A percentile compares a stretch with the other conserved stretches of the same genome.
phyloP scores from a whole-genome alignment of 2,888 invertebrate genomes.

The Drosophila nigricruria region DNA sequence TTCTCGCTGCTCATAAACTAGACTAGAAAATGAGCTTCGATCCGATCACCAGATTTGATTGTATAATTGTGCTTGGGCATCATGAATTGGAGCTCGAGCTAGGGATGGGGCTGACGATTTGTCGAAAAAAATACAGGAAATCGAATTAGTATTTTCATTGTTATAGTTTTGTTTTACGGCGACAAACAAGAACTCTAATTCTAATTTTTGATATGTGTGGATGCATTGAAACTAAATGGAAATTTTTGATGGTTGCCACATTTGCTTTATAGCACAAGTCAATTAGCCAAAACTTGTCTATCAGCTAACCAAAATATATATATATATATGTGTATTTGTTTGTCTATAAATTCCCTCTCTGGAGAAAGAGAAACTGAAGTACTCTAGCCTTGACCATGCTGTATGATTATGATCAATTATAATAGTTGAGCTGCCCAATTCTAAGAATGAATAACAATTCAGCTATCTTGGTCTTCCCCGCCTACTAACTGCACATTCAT shows the following conservation, averaged over 20 bases:
- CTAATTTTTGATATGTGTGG: conserved; percentile 18
- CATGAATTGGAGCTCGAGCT: conserved; percentile 55
- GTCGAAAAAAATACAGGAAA: conserved; percentile 64
- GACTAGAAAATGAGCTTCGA: conserved; percentile 44
- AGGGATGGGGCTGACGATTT: conserved; percentile 31
- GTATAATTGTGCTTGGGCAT: conserved; percentile 52
- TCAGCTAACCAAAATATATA: background rate
- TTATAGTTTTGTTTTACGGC: conserved; percentile 30
- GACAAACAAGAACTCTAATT: conserved; percentile 51
- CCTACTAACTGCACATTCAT: conserved; percentile 29
- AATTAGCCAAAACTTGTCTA: conserved; percentile 63
- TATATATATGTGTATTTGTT: background rate
- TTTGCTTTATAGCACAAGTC: conserved; percentile 52
- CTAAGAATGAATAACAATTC: conserved; percentile 38
- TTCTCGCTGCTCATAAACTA: conserved; percentile 21
- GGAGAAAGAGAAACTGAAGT: background rate
- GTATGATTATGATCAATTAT: conserved; percentile 37
- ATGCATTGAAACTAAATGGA: conserved; percentile 38
- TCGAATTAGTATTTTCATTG: conserved; percentile 54
- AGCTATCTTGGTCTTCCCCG: background rate
- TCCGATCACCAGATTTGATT: conserved; percentile 46
- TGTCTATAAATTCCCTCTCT: conserved; percentile 15
- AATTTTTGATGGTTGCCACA: conserved; percentile 41
- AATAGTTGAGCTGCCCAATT: conserved; percentile 21
- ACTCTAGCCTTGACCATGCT: conserved; percentile 33